Base-by-base conservation (phyloP, 2,797 vertebrate species). In the Synanceia verrucosa region DNA sequence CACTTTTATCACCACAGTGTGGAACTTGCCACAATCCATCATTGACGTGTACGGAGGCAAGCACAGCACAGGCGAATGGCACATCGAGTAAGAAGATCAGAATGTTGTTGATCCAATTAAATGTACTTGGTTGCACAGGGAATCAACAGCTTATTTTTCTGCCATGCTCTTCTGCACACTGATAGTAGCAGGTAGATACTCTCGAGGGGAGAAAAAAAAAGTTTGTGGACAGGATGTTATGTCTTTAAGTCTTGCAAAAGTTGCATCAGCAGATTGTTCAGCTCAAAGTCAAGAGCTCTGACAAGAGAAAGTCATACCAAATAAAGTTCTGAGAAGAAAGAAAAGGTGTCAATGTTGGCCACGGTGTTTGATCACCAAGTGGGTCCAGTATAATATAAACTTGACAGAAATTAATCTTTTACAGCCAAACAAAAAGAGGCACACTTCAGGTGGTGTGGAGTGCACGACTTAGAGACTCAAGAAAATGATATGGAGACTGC, bases 1-100 rank as follows among this genome's bases (percentile, higher is more conserved):
- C 81, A 82, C 70, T 84, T 60, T 91, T 90, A 90, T 84, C 89
- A 91, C 76, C 72, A 48, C 41, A 53, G 80, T 89, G 86, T 82
- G 85, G 82, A 91, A 91, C 67, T 81, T 81, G 50, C 48, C 37
- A 82, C 88, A 79, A 82, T 91, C 73, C 55, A 62, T 88, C 91
- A 86, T 72, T 76, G 89, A 80, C 39, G 52, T 79, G 61, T 70
- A 55, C 36, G 1, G 12, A 73, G 65, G 37, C 47, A 43, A 58
- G 59, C 19, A 71, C 56, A n/a, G 55, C 52, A 50, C 43, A 70
- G 50, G 58, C 33, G 24, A 51, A 76, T 50, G 47, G 70, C 55
- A 67, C 18, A 59, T 5, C 12, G 56, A 72, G n/a, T 65, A 55
- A 62, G 31, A 58, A 14, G 39, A 86, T 47, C 14, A 53, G 12